Conservation (phyloP, 2,113 vertebrate species). For the Thunnus maccoyii region DNA sequence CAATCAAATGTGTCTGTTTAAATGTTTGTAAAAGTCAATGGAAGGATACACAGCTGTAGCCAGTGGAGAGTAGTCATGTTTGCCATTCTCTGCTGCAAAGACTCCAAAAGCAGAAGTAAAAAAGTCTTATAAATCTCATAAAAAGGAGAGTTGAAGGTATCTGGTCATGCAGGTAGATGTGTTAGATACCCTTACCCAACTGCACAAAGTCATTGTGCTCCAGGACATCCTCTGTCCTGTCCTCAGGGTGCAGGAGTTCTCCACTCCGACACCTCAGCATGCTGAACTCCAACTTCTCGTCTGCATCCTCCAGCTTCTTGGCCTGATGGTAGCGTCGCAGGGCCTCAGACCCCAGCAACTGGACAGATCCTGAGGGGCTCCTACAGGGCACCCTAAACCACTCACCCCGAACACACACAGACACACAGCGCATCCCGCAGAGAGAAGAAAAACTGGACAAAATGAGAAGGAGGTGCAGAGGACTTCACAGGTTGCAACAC, state of each 20-base stretch:
- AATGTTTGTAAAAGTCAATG: neutral
- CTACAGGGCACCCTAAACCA: slow-evolving; percentile 4
- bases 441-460: no score
- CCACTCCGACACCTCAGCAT: neutral
- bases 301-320: neutral
- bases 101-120: neutral
- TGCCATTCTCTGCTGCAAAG: slow-evolving; percentile 5
- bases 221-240: neutral
- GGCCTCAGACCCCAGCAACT: neutral
- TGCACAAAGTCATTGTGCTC: slow-evolving; percentile 1
- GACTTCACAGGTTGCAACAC: no score
- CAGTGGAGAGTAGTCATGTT: neutral
- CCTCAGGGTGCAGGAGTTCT: neutral
- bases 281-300: neutral
- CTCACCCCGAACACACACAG: neutral
- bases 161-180: neutral
- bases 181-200: neutral
- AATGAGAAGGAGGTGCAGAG: no score
- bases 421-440: neutral
- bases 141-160: neutral
- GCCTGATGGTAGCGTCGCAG: neutral
- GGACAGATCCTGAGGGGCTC: neutral
- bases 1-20: no score
- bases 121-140: neutral
- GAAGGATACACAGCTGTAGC: neutral